phyloP scores from a whole-genome alignment of 2,888 invertebrate species.

The Tetranychus truncatus region DNA sequence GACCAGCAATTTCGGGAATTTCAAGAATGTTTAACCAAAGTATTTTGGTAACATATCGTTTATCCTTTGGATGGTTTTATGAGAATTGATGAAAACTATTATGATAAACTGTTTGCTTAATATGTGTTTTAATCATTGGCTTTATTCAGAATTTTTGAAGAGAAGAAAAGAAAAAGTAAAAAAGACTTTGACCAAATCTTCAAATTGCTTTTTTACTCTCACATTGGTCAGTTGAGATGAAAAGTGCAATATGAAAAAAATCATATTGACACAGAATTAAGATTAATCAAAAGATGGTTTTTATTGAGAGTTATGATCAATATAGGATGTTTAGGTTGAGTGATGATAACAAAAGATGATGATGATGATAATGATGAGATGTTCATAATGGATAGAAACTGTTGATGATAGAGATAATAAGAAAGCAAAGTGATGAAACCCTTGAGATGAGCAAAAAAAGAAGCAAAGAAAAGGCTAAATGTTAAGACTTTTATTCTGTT shows the following conservation, averaged over 20 bases:
- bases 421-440: neutral
- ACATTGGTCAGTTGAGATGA: neutral
- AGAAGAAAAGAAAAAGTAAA: neutral
- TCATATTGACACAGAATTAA: neutral
- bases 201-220: neutral
- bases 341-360: neutral
- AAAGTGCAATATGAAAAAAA: neutral
- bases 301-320: neutral
- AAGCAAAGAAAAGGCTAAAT: neutral
- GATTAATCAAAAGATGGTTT: neutral
- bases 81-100: neutral
- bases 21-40: neutral
- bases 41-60: neutral
- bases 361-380: neutral
- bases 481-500: neutral
- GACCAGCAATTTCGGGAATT: neutral
- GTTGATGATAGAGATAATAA: neutral
- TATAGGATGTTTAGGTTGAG: neutral
- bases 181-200: neutral
- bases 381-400: neutral
- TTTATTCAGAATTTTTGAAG: too few relatives aligned
- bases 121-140: too few relatives aligned
- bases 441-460: neutral
- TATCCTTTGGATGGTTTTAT: neutral
- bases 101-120: neutral